Evolutionary conservation across 2,888 invertebrate genomes (phyloP), one percentile per base, ranked within the genome.

Genomic region (Limulus polyphemus): DNA sequence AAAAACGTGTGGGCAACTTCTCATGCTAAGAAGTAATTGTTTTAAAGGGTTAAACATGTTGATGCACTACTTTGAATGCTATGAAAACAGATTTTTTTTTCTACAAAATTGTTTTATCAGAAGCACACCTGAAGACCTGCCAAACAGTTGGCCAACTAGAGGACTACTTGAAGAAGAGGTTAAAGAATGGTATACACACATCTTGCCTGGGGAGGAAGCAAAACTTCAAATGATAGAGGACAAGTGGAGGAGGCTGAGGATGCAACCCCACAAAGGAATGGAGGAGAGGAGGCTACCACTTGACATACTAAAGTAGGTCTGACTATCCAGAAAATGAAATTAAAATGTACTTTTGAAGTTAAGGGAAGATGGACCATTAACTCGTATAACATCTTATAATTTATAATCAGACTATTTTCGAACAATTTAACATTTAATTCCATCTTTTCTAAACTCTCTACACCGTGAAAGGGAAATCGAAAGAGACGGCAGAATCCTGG

Each of bases 181-280:
- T n/a, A 32, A 17, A 16, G 11, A 32, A 16, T 55, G 17, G 10
- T n/a, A 17, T 46, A 32, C 32, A 32, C 17, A 46, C 13, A 16
- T 32, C 32, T 32, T 63, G 58, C 58, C 61, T 47, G 61, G 62
- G 58, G 65, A 65, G 56, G 72, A 73, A 55, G 71, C 73, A 58
- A 65, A 69, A 49, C 64, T 74, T 47, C 58, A 71, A 7, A 60
- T 72, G 63, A 72, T 72, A 14, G 74, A 74, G 64, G 72, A 74
- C 57, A 69, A 70, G 16, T 74, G 73, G 73, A 71, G 70, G 60
- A 69, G 69, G 52, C 66, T 69, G 14, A 62, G 69, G 16, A 65
- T 59, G n/a, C 61, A 65, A 62, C 65, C 60, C 51, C 69, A 51
- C 62, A 64, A 46, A 62, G 62, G 51, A 61, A 32, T 7, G 32